A percentile compares a stretch with the other conserved stretches of the same genome.
These are phyloP conservation scores for Spisula subtruncata DNA, from an alignment of 2,888 invertebrate genomes.

Conservation along the genomic window DNA sequence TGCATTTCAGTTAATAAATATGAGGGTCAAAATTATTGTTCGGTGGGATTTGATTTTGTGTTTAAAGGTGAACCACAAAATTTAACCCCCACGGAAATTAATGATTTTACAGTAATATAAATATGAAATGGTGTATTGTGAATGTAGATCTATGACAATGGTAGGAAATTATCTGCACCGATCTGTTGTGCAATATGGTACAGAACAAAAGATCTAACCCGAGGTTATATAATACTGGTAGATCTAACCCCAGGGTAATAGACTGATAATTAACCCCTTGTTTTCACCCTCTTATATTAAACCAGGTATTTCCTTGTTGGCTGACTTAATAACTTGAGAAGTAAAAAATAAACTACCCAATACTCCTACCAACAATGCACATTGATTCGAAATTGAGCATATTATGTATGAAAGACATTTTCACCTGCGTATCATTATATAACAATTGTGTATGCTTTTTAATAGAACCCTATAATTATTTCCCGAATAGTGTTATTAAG, in stretches of 20 bases:
- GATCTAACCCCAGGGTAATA: constrained; percentile 13
- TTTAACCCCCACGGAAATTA: too few species aligned
- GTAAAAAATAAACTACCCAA: background rate
- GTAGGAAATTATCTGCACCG: background rate
- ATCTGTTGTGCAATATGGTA: background rate
- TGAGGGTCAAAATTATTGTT: too few species aligned
- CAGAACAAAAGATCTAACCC: background rate
- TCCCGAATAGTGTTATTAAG: background rate
- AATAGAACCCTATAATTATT: background rate
- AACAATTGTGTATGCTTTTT: background rate
- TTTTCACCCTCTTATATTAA: constrained; percentile 51
- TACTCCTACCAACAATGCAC: background rate
- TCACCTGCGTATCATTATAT: constrained; percentile 28
- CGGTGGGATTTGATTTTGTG: too few species aligned
- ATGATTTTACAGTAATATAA: too few species aligned
- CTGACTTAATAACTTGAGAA: background rate
- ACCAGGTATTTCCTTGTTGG: constrained; percentile 17
- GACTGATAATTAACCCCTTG: constrained; percentile 36
- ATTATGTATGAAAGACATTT: background rate
- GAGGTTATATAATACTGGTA: background rate
- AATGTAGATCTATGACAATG: background rate
- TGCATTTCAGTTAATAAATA: too few species aligned
- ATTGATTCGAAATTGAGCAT: background rate
- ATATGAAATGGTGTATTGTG: background rate
- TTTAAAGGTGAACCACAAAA: too few species aligned